Evolutionary conservation across 1,140 invertebrate genomes (phyloP).

Genomic region (Bactericera cockerelli): DNA sequence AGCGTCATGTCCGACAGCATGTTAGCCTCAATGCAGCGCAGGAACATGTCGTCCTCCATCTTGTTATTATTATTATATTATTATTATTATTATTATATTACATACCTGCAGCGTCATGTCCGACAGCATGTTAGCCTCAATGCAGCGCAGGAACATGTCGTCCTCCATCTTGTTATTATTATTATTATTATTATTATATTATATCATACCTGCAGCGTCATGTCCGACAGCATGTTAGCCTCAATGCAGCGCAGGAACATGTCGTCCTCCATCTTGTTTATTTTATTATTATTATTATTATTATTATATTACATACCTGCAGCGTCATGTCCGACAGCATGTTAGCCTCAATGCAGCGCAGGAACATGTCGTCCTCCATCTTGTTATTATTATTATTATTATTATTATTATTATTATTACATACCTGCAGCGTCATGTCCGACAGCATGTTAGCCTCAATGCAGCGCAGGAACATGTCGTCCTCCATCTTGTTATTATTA

Average conservation of each 20-base stretch:
- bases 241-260: conserved; percentile 98
- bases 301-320: conserved; percentile 55
- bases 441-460: conserved; percentile 98
- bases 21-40: no score
- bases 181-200: conserved; percentile 68
- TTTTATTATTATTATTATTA: conserved; percentile 84
- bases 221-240: conserved; percentile 96
- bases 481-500: conserved; percentile 96
- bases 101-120: conserved; percentile 94
- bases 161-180: conserved; percentile 84
- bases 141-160: conserved; percentile 87
- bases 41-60: no score
- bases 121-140: conserved; percentile 96
- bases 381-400: conserved; percentile 83
- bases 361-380: conserved; percentile 99
- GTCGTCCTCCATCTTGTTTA: conserved; percentile 99
- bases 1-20: no score
- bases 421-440: conserved; percentile 89
- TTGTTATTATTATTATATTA: no score
- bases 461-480: conserved; percentile 95
- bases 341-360: conserved; percentile 95
- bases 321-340: conserved; percentile 98
- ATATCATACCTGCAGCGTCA: conserved; percentile 69
- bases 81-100: no score
- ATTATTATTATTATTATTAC: conserved; percentile 63